Evolutionary conservation across 2,888 invertebrate genomes (phyloP).

Genomic region (Halocaridina rubra): DNA sequence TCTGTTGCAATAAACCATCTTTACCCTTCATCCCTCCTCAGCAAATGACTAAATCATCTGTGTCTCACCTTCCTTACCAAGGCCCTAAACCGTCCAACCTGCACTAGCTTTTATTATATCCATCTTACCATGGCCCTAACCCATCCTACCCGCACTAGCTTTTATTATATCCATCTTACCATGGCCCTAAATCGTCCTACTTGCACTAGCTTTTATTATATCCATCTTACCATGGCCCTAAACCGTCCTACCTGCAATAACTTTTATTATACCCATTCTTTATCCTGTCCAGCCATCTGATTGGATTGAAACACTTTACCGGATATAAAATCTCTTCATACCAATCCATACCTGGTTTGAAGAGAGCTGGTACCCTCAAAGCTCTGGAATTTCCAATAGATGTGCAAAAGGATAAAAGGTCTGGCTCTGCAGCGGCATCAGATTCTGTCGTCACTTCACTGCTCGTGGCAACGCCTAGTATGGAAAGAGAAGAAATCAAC

Average conservation of each 20-base stretch:
- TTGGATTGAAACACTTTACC: too few species aligned
- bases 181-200: neutral
- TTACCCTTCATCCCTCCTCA: too few species aligned
- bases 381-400: constrained; percentile 39
- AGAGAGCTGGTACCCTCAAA: constrained; percentile 52
- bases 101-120: too few species aligned
- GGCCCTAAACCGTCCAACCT: too few species aligned
- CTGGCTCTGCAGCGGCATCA: constrained; percentile 42
- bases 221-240: neutral
- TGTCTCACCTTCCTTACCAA: too few species aligned
- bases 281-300: too few species aligned
- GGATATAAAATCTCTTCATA: too few species aligned
- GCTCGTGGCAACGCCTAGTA: constrained; percentile 46
- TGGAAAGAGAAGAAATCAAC: neutral
- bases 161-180: neutral
- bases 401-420: constrained; percentile 50
- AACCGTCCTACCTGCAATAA: neutral
- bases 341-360: constrained; percentile 40
- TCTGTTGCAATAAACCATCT: too few species aligned
- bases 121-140: too few species aligned
- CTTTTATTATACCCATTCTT: too few species aligned
- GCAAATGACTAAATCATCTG: too few species aligned
- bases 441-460: constrained; percentile 52
- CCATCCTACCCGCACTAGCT: too few species aligned
- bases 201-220: neutral